Evolutionary conservation across 2,113 vertebrate species (phyloP).

Genomic region (Leptosomus discolor): DNA sequence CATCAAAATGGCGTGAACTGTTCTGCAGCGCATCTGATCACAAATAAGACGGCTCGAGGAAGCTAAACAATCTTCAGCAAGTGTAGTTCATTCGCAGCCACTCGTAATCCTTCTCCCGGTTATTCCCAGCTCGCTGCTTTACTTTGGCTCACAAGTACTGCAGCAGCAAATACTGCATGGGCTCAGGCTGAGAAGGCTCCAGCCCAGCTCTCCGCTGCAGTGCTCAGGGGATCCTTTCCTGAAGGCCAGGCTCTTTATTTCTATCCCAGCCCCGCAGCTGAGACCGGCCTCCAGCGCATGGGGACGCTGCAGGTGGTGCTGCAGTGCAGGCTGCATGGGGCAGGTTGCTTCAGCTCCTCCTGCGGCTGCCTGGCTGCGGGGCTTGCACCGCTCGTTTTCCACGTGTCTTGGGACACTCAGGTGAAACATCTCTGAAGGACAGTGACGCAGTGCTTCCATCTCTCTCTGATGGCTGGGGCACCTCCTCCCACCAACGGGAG

Average conservation of each 20-base stretch:
- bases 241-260: no score
- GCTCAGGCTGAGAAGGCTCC: neutral
- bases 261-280: neutral
- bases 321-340: neutral
- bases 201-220: neutral
- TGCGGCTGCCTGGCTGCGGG: neutral
- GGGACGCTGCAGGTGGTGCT: neutral
- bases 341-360: neutral
- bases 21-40: neutral
- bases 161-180: neutral
- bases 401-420: fast-evolving
- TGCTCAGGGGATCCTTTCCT: neutral
- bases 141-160: neutral
- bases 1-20: neutral
- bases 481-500: neutral
- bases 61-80: neutral
- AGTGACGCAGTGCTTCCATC: neutral
- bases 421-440: neutral
- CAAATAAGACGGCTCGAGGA: neutral
- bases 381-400: neutral
- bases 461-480: neutral
- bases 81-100: neutral
- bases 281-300: neutral
- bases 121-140: neutral
- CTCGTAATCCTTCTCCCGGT: neutral